Conservation (phyloP, 2,113 vertebrate species). For the Anguilla rostrata region DNA sequence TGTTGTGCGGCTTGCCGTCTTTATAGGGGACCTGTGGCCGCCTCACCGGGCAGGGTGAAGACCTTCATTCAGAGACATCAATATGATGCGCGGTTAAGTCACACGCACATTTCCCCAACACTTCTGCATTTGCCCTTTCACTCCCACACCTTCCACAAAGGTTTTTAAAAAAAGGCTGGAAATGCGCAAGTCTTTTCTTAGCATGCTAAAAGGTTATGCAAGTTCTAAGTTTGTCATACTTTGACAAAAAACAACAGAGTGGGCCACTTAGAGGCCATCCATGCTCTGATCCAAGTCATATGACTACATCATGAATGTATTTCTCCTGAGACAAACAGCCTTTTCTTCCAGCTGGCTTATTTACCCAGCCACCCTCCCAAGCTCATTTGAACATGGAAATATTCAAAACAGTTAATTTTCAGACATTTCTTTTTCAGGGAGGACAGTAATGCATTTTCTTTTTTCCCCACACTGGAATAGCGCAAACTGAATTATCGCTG, state of each 20-base stretch:
- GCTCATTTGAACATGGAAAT: neutral
- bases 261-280: slow-evolving; percentile 24
- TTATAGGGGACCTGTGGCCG: slow-evolving; percentile 74
- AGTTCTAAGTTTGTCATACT: neutral
- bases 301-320: slow-evolving; percentile 42
- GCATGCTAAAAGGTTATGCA: neutral
- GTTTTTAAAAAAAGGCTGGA: too few species aligned
- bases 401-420: slow-evolving; percentile 2
- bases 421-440: neutral
- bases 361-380: neutral
- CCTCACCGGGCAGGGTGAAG: slow-evolving; percentile 78
- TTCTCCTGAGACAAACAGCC: slow-evolving; percentile 26
- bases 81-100: slow-evolving; percentile 14
- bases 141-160: neutral
- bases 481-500: neutral
- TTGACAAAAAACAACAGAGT: neutral
- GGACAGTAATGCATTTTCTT: neutral
- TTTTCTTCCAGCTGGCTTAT: slow-evolving; percentile 7
- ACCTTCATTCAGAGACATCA: slow-evolving; percentile 62
- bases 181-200: too few species aligned
- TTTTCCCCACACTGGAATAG: neutral
- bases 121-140: neutral
- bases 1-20: slow-evolving; percentile 80
- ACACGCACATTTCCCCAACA: neutral
- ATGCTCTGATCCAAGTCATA: slow-evolving; percentile 50